These are phyloP conservation scores for Daphoenositta chrysoptera DNA, from an alignment of 2,113 vertebrate species.

Conservation along the genomic window DNA sequence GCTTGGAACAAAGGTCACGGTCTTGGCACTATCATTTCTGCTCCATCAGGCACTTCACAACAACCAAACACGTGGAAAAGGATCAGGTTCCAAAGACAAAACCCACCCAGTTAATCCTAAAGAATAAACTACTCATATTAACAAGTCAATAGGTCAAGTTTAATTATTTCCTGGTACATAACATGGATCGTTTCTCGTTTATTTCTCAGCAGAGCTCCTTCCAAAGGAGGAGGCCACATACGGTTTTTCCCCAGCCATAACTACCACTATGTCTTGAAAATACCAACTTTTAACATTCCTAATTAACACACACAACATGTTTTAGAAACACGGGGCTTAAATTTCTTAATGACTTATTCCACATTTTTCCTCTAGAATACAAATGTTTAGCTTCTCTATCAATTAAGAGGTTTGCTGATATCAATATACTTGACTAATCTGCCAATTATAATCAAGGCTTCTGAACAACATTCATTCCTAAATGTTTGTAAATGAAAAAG, in stretches of 20 bases:
- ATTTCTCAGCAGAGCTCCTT: background rate
- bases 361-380: background rate
- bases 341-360: background rate
- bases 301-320: background rate
- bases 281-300: background rate
- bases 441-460: background rate
- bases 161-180: background rate
- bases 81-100: background rate
- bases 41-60: background rate
- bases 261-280: background rate
- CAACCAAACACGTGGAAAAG: background rate
- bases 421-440: background rate
- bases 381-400: background rate
- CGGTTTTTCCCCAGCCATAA: background rate
- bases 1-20: background rate
- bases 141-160: background rate
- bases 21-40: background rate
- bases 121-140: background rate
- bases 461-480: background rate
- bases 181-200: background rate
- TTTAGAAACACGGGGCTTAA: background rate
- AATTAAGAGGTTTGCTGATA: background rate
- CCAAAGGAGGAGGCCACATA: accelerated
- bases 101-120: background rate
- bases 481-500: background rate